Evolutionary conservation across 2,113 vertebrate species (phyloP).

Genomic region (Notarius quadriscutis): DNA sequence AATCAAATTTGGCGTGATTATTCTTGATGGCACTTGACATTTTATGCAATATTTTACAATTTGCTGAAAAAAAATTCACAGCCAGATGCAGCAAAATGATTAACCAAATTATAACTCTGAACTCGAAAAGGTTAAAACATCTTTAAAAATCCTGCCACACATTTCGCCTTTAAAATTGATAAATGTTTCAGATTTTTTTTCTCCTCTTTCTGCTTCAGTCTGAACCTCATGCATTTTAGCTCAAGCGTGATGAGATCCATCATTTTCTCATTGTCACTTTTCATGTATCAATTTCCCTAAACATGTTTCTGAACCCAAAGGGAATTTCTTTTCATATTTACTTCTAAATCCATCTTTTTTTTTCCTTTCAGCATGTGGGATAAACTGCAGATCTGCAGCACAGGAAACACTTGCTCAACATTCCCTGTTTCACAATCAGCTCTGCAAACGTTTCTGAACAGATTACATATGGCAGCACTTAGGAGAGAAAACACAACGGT

Average conservation of each 20-base stretch:
- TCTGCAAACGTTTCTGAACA: neutral
- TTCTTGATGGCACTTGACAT: neutral
- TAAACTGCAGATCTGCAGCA: neutral
- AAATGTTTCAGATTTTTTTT: neutral
- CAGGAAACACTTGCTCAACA: neutral
- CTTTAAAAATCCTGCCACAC: neutral
- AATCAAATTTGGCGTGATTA: neutral
- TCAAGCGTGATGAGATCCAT: neutral
- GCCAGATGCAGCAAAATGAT: neutral
- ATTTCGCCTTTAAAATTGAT: neutral
- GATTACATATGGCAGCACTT: neutral
- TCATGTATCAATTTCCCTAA: slow-evolving; percentile 23
- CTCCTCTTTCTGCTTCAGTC: neutral
- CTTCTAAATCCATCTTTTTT: neutral
- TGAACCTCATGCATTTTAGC: neutral
- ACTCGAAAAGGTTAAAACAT: neutral
- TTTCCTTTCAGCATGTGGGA: neutral
- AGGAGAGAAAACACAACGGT: neutral
- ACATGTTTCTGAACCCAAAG: slow-evolving; percentile 1
- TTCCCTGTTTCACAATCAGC: neutral
- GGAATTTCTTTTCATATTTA: slow-evolving; percentile 20
- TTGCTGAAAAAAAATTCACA: neutral
- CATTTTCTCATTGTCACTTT: slow-evolving; percentile 24
- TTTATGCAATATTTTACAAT: neutral
- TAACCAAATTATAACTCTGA: neutral